Evolutionary conservation across 2,888 invertebrate genomes (phyloP).

Genomic region (Amphipoea oculea): DNA sequence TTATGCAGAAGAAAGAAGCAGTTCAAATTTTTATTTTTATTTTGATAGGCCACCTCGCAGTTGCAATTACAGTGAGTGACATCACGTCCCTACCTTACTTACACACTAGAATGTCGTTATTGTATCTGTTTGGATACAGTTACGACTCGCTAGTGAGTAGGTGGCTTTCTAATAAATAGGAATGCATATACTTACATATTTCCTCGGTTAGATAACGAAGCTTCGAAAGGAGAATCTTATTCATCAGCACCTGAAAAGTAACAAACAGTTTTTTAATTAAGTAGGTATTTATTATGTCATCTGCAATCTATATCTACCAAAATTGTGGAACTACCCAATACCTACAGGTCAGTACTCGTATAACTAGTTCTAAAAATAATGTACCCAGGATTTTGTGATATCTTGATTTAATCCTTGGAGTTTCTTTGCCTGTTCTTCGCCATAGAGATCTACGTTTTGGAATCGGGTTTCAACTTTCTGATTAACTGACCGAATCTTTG

Average conservation of each 20-base stretch:
- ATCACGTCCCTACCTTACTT: too few relatives aligned
- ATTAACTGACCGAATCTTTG: too few relatives aligned
- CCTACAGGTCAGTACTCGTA: too few relatives aligned
- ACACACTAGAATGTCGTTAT: neutral
- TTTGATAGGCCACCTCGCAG: neutral
- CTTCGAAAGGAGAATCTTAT: conserved; percentile 18
- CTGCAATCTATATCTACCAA: neutral
- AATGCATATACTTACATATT: neutral
- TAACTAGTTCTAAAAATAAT: too few relatives aligned
- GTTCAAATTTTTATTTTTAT: neutral
- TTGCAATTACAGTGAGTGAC: neutral
- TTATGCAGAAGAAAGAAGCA: neutral
- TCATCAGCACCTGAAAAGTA: conserved; percentile 8
- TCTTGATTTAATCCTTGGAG: too few relatives aligned
- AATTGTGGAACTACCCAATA: neutral
- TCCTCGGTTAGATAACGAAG: neutral
- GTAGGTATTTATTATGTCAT: neutral
- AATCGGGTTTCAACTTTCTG: too few relatives aligned
- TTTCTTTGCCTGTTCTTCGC: too few relatives aligned
- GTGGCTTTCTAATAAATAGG: neutral
- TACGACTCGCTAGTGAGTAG: neutral
- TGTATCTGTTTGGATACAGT: neutral
- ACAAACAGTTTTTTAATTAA: neutral
- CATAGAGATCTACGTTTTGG: too few relatives aligned
- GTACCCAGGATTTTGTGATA: too few relatives aligned